A percentile compares a stretch with the other conserved stretches of the same genome.
phyloP scores from a whole-genome alignment of 1,140 invertebrate genomes.

The Achatina immaculata region DNA sequence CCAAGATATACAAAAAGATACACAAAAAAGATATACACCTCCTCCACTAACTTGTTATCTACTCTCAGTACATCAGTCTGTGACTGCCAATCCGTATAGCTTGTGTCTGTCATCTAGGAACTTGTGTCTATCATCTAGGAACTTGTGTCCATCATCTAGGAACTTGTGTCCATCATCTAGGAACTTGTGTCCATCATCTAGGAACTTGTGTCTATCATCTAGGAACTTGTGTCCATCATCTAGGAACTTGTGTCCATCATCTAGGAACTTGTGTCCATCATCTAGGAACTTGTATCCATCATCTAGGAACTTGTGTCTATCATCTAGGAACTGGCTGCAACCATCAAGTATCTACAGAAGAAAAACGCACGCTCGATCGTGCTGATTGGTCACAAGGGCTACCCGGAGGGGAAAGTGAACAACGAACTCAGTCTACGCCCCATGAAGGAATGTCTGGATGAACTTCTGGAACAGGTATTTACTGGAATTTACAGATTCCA shows the following conservation, averaged over 20 bases:
- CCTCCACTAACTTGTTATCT: no score
- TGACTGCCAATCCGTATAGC: neutral
- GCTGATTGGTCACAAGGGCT: neutral
- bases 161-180: neutral
- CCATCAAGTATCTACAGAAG: neutral
- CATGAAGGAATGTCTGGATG: slow-evolving; percentile 9
- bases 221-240: neutral
- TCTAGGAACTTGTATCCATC: neutral
- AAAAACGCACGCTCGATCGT: neutral
- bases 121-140: neutral
- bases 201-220: neutral
- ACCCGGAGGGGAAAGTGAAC: neutral
- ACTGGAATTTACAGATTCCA: no score
- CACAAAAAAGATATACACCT: no score
- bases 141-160: neutral
- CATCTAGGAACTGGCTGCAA: neutral
- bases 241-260: neutral
- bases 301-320: neutral
- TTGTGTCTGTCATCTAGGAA: neutral
- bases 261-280: neutral
- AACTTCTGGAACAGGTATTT: neutral
- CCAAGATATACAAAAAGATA: no score
- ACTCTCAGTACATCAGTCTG: neutral
- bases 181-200: neutral
- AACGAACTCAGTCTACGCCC: neutral